Evolutionary conservation across 1,140 invertebrate genomes (phyloP).

Genomic region (Platyscapa corneri): DNA sequence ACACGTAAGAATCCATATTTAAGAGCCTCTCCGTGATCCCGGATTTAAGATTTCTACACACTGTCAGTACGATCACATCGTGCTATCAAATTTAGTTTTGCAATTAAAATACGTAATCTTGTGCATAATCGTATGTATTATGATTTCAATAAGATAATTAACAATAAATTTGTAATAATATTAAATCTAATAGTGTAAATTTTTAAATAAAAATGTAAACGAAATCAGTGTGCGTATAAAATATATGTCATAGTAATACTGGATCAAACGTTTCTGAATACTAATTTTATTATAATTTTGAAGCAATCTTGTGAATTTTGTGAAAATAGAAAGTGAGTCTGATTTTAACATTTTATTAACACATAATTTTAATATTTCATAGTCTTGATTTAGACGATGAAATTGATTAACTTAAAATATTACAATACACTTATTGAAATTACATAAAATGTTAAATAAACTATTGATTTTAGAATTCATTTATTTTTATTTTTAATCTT

Average conservation of each 20-base stretch:
- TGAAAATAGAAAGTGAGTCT: conserved; percentile 2
- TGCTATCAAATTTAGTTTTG: not conserved
- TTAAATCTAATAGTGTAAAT: not conserved
- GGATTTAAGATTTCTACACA: conserved; percentile 12
- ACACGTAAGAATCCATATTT: conserved; percentile 34
- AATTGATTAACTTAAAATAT: too few species aligned
- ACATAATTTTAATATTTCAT: too few species aligned
- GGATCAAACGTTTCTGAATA: not conserved
- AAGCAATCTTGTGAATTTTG: not conserved
- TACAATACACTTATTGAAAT: too few species aligned
- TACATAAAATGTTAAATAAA: too few species aligned
- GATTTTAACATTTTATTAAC: not conserved
- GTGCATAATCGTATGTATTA: not conserved
- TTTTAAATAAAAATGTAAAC: conserved; percentile 17
- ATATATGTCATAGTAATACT: not conserved
- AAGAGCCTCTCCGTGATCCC: not conserved
- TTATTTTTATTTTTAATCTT: too few species aligned
- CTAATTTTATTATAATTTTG: not conserved
- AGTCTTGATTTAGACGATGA: too few species aligned
- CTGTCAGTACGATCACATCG: conserved; percentile 20
- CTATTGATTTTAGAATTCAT: too few species aligned
- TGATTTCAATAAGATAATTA: not conserved
- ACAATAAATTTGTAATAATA: not conserved
- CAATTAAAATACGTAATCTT: not conserved
- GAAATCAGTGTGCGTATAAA: not conserved